Evolutionary conservation across 2,113 vertebrate species (phyloP).

Genomic region (Scomber scombrus): DNA sequence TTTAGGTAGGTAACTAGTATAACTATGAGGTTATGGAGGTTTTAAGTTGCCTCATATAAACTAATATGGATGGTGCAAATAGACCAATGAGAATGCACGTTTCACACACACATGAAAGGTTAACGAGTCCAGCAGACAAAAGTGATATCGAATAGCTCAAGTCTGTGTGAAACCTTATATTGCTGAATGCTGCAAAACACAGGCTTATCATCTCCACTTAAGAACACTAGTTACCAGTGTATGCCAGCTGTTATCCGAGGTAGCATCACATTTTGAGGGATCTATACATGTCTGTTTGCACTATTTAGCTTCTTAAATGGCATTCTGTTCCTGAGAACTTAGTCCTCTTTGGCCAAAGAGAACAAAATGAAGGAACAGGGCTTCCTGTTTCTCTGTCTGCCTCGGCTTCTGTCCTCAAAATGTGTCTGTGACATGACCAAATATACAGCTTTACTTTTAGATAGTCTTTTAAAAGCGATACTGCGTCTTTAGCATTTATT

Average conservation of each 20-base stretch:
- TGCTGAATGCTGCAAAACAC: conserved; percentile 31
- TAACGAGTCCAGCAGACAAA: conserved; percentile 37
- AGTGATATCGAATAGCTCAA: conserved; percentile 52
- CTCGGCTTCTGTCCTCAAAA: background rate
- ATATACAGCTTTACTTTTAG: background rate
- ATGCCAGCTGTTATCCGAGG: conserved; percentile 28
- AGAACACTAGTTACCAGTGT: conserved; percentile 55
- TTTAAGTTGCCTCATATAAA: background rate
- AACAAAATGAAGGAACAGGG: background rate
- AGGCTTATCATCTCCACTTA: conserved; percentile 40
- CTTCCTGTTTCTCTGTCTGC: background rate
- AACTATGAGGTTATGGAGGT: background rate
- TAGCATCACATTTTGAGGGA: conserved; percentile 43
- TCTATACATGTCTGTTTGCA: conserved; percentile 58
- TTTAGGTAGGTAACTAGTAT: too few species aligned
- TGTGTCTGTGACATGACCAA: background rate
- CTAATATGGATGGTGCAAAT: background rate
- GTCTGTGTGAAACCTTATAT: conserved; percentile 66
- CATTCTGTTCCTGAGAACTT: conserved; percentile 27
- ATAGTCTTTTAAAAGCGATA: background rate
- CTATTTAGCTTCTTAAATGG: conserved; percentile 49
- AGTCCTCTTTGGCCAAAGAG: background rate
- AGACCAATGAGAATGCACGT: background rate
- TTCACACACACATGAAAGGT: conserved; percentile 36
- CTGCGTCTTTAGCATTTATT: too few species aligned